Conservation (phyloP, 2,888 invertebrate species). For the Pimpla rufipes region DNA sequence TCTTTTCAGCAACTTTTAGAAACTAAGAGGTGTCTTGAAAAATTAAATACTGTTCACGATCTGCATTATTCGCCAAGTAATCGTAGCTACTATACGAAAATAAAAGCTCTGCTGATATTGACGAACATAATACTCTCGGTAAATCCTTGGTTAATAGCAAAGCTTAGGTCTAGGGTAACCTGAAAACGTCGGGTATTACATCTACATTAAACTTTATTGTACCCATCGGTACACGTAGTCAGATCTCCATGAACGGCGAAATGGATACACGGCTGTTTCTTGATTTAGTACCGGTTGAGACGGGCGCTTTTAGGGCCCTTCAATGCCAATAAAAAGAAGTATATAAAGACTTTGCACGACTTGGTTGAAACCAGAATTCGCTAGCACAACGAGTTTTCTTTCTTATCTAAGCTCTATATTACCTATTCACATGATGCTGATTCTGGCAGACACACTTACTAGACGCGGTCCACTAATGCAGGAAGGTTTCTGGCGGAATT, state of each 20-base stretch:
- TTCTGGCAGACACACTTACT: too few species aligned
- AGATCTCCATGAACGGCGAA: not conserved
- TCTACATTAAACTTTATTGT: slow-evolving; percentile 8
- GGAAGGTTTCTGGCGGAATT: too few species aligned
- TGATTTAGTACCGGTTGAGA: slow-evolving; percentile 8
- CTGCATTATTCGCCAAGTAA: not conserved
- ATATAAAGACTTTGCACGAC: not conserved
- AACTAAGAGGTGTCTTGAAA: not conserved
- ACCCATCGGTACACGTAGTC: not conserved
- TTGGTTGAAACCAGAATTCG: not conserved
- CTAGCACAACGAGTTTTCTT: not conserved
- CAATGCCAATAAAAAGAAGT: slow-evolving; percentile 13
- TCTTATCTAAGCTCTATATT: not conserved
- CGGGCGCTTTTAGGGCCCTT: slow-evolving; percentile 1
- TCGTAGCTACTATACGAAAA: not conserved
- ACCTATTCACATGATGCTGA: too few species aligned
- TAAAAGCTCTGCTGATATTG: not conserved
- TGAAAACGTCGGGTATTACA: not conserved
- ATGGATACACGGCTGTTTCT: slow-evolving; percentile 13
- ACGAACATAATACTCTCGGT: not conserved
- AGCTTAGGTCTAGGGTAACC: not conserved
- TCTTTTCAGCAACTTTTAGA: too few species aligned
- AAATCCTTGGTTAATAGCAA: not conserved
- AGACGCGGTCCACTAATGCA: not conserved
- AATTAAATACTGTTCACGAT: not conserved